Conservation (phyloP, 1,140 invertebrate genomes). For the Parapsyche elsis region DNA sequence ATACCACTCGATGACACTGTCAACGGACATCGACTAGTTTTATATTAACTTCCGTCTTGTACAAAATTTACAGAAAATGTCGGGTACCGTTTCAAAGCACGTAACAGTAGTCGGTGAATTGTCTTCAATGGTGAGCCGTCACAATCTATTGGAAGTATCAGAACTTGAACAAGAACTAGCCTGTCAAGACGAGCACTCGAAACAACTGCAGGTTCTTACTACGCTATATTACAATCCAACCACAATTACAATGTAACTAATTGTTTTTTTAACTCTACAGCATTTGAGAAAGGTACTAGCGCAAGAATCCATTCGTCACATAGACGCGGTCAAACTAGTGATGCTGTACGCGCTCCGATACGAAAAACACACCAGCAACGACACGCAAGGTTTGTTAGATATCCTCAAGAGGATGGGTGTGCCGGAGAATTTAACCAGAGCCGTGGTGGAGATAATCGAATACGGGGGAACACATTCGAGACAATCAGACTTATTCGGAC, state of each 20-base stretch:
- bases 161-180: conserved; percentile 97
- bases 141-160: conserved; percentile 90
- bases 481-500: conserved; percentile 85
- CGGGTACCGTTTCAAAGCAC: conserved; percentile 97
- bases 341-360: conserved; percentile 94
- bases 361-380: conserved; percentile 89
- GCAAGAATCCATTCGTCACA: conserved; percentile 77
- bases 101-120: conserved; percentile 96
- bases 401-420: conserved; percentile 77
- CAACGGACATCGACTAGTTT: too few species aligned
- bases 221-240: background rate
- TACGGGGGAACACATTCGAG: conserved; percentile 83
- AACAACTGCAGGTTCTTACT: conserved; percentile 77
- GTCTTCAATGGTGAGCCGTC: conserved; percentile 82
- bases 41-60: background rate
- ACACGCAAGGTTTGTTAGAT: conserved; percentile 79
- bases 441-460: conserved; percentile 79
- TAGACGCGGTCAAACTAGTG: conserved; percentile 89
- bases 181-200: conserved; percentile 91
- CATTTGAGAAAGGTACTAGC: conserved; percentile 78
- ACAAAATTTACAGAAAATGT: conserved; percentile 91
- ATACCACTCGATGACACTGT: too few species aligned
- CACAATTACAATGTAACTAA: background rate
- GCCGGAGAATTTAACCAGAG: conserved; percentile 69
- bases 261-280: conserved; percentile 58